phyloP scores from a whole-genome alignment of 2,888 invertebrate species.

The Camponotus fellah region DNA sequence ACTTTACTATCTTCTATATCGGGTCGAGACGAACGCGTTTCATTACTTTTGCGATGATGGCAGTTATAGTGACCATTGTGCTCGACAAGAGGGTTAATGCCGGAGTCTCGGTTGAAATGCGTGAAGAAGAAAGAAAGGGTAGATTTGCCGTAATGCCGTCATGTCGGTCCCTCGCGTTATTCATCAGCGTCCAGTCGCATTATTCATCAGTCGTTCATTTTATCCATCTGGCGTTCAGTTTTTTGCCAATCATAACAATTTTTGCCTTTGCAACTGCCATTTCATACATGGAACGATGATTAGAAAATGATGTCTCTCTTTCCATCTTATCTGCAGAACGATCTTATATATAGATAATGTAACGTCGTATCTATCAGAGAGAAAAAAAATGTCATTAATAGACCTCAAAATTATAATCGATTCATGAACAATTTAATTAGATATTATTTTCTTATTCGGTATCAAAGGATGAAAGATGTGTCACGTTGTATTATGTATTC shows the following conservation, averaged over 20 bases:
- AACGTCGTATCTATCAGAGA: neutral
- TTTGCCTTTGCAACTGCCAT: neutral
- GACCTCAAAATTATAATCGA: conserved; percentile 6
- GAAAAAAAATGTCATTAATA: conserved; percentile 5
- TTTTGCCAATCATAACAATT: conserved; percentile 33
- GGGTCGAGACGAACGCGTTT: neutral
- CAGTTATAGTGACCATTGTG: conserved; percentile 47
- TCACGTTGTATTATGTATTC: conserved; percentile 37
- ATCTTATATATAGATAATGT: conserved; percentile 12
- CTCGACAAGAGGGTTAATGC: conserved; percentile 43
- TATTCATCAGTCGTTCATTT: conserved; percentile 45
- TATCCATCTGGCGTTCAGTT: conserved; percentile 35
- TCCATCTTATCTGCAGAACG: neutral
- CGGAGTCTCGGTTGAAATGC: conserved; percentile 53
- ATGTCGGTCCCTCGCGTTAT: conserved; percentile 29
- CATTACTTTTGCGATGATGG: neutral
- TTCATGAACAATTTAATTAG: conserved; percentile 38
- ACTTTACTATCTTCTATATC: neutral
- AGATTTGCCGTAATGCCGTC: conserved; percentile 39
- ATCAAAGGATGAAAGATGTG: conserved; percentile 18
- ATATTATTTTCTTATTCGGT: conserved; percentile 42
- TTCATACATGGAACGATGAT: neutral
- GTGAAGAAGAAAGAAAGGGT: conserved; percentile 51
- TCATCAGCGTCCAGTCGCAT: conserved; percentile 41
- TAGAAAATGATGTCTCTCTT: conserved; percentile 11